These are phyloP conservation scores for Labeo rohita DNA, from an alignment of 2,113 vertebrate genomes.

Conservation along the genomic window DNA sequence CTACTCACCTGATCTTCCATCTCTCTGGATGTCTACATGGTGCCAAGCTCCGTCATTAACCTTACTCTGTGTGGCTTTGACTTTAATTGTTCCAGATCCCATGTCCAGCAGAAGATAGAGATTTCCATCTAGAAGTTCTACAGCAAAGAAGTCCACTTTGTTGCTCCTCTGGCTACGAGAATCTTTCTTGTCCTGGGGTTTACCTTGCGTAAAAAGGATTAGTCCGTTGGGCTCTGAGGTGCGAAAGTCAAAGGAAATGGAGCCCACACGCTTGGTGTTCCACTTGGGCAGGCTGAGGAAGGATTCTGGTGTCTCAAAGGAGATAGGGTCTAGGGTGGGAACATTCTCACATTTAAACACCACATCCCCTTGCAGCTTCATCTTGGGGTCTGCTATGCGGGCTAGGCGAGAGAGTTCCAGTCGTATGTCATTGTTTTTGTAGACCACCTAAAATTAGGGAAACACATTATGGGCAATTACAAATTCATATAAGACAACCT, in stretches of 20 bases:
- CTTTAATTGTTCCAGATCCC: conserved; percentile 97
- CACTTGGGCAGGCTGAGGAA: conserved; percentile 94
- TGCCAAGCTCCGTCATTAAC: conserved; percentile 96
- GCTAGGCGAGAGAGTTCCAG: conserved; percentile 95
- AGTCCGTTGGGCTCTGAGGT: conserved; percentile 94
- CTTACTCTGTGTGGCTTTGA: conserved; percentile 95
- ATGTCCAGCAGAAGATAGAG: conserved; percentile 94
- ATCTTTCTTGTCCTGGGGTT: conserved; percentile 89
- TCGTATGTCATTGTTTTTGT: conserved; percentile 98
- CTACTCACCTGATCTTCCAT: conserved; percentile 92
- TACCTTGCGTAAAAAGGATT: conserved; percentile 95
- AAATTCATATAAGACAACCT: background rate
- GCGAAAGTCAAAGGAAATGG: conserved; percentile 96
- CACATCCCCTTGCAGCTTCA: conserved; percentile 97
- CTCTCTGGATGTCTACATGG: conserved; percentile 97
- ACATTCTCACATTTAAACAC: conserved; percentile 96
- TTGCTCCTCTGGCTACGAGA: conserved; percentile 90
- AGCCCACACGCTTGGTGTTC: conserved; percentile 97
- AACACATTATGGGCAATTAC: background rate
- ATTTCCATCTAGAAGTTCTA: conserved; percentile 92
- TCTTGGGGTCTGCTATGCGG: conserved; percentile 94
- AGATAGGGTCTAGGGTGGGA: conserved; percentile 94
- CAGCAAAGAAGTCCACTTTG: conserved; percentile 97
- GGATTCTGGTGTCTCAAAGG: conserved; percentile 93
- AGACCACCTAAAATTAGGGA: conserved; percentile 87